Evolutionary conservation across 2,888 invertebrate genomes (phyloP).

Genomic region (Eupelmus urozonus): DNA sequence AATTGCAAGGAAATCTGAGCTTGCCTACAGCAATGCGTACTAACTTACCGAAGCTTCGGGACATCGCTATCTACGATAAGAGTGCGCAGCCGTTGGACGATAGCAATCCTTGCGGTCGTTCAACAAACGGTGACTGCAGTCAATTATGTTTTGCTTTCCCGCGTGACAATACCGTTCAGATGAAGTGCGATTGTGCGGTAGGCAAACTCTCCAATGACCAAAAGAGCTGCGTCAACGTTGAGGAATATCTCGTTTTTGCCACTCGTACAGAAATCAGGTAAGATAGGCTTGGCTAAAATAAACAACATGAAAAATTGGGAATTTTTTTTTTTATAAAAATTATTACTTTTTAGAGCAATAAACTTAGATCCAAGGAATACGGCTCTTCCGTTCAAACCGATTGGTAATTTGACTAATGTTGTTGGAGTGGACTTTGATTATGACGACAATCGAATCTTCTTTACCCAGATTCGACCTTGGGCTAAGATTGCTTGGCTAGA

Average conservation of each 20-base stretch:
- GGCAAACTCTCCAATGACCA: conserved; percentile 85
- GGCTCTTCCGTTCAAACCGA: conserved; percentile 89
- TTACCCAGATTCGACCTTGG: conserved; percentile 95
- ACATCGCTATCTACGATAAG: conserved; percentile 94
- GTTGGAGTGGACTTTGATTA: conserved; percentile 98
- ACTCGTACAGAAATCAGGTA: conserved; percentile 91
- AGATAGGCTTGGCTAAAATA: neutral
- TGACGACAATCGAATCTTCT: conserved; percentile 90
- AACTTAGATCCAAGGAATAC: conserved; percentile 90
- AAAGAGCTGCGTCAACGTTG: conserved; percentile 88
- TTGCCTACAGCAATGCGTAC: conserved; percentile 87
- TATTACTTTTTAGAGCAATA: conserved; percentile 83
- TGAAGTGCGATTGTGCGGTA: conserved; percentile 94
- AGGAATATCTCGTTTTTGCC: conserved; percentile 95
- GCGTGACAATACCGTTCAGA: conserved; percentile 80
- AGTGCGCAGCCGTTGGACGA: conserved; percentile 92
- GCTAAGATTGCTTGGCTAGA: conserved; percentile 91
- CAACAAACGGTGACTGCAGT: conserved; percentile 91
- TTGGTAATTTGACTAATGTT: conserved; percentile 92
- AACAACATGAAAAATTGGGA: neutral
- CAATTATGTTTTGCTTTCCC: conserved; percentile 97
- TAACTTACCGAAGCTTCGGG: conserved; percentile 90
- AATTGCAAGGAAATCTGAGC: conserved; percentile 85
- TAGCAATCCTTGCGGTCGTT: conserved; percentile 87
- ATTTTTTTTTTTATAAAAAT: neutral